These are phyloP conservation scores for Bolborhynchus lineola DNA, from an alignment of 2,113 vertebrate species.

Conservation along the genomic window DNA sequence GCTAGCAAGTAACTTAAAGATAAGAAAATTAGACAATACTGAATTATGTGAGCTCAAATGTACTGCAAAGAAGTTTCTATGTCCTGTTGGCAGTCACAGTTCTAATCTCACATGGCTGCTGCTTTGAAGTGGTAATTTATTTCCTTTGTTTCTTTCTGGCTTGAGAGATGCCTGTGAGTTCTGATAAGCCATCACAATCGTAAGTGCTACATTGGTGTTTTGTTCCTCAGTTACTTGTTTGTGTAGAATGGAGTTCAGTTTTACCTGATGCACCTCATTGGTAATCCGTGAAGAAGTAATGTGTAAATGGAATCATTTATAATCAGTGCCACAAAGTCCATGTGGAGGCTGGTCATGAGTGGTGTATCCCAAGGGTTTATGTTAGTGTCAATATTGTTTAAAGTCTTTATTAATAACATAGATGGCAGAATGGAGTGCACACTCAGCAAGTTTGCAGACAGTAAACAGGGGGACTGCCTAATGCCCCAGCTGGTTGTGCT, in stretches of 20 bases:
- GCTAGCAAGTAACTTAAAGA: neutral
- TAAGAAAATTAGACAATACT: neutral
- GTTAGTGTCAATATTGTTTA: neutral
- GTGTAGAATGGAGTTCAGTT: neutral
- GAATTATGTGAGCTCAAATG: neutral
- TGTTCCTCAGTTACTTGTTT: neutral
- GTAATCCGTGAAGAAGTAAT: neutral
- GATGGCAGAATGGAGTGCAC: neutral
- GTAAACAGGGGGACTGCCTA: neutral
- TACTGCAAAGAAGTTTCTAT: neutral
- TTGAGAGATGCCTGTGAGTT: neutral
- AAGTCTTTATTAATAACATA: neutral
- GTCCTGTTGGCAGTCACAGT: neutral
- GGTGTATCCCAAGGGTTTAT: neutral
- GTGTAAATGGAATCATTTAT: neutral
- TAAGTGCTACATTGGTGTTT: neutral
- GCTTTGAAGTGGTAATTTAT: neutral
- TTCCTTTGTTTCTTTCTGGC: neutral
- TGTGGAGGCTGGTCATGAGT: neutral
- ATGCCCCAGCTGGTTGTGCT: too few species aligned
- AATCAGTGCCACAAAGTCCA: neutral
- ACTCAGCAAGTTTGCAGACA: neutral
- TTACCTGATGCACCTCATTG: neutral
- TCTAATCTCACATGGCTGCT: neutral
- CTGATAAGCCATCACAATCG: fast-evolving